Base-by-base conservation (phyloP, 2,113 vertebrate species). In the Gymnogyps californianus region DNA sequence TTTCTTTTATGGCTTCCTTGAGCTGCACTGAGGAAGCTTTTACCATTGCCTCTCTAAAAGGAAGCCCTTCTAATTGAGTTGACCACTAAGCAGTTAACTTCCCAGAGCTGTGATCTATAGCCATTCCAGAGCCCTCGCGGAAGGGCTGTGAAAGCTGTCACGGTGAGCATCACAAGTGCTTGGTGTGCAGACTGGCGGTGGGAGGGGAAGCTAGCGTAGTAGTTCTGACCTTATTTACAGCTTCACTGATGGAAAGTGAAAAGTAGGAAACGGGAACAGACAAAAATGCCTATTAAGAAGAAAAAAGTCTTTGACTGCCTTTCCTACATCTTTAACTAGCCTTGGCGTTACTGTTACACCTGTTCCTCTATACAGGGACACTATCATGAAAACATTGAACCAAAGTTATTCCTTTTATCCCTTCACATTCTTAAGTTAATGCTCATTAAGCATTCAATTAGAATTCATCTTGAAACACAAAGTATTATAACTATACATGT, bases 171-270 rank as follows among this genome's bases (percentile, higher is more conserved):
- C 9, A 8, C 12, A 10, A 24, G n/a, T 4, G 57, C 57, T 9
- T 4, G 52, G 16, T 24, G 21, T 3, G n/a, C 80, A 79, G 52
- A 4, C 24, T 20, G 55, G 26, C 2, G 0, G 1, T 16, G 11
- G 58, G 46, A 57, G 0, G 31, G 32, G 54, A 55, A 69, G 49
- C 19, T 9, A n/a, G 18, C 0, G 1, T 0, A 16, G 18, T 5
- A 32, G 11, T 42, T 58, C 46, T 44, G 38, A 46, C 29, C 31
- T 32, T 17, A 32, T 16, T 66, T 32, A 42, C 10, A 55, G 22
- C 51, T 72, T 72, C 19, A 34, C 25, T 78, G 59, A 29, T 34
- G 47, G 40, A 29, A 83, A 46, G 36, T 21, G 11, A 61, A 40
- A 6, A 58, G 26, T 5, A 10, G 24, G 14, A 78, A 67, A 40